Conservation (phyloP, 2,888 invertebrate species). For the Drosophila rellima region DNA sequence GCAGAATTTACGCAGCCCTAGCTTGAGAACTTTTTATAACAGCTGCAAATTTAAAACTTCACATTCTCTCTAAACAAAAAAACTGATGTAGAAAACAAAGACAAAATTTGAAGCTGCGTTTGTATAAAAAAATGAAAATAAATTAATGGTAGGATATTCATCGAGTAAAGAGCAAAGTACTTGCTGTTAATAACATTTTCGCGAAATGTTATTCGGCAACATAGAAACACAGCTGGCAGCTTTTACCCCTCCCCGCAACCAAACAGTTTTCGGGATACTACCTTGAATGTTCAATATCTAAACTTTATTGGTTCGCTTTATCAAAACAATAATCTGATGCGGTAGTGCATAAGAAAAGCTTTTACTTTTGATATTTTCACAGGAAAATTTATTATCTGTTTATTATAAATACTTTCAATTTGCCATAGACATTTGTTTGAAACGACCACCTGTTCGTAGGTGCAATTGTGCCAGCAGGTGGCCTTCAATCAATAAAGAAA, state of each 20-base stretch:
- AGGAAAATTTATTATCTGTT: not conserved
- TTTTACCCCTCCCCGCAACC: not conserved
- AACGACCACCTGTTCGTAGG: constrained; percentile 13
- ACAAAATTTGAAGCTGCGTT: no score
- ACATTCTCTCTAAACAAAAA: not conserved
- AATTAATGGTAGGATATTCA: no score
- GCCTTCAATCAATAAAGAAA: not conserved
- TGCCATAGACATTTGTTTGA: not conserved
- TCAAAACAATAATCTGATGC: not conserved
- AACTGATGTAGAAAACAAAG: not conserved
- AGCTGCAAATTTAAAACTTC: not conserved
- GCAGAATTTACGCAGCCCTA: not conserved
- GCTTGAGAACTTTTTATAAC: not conserved
- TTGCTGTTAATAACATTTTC: not conserved
- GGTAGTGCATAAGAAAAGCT: not conserved
- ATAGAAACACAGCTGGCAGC: not conserved
- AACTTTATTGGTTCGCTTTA: not conserved
- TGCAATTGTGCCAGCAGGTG: constrained; percentile 5
- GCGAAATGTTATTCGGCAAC: not conserved
- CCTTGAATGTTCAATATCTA: not conserved
- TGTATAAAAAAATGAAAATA: no score
- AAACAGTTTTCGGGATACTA: not conserved
- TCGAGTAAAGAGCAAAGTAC: not conserved
- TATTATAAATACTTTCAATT: no score
- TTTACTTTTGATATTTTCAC: not conserved